Percentiles rank a stretch among this genome's conserved stretches.
Conservation (phyloP, 2,113 vertebrate genomes). For the Campylomormyrus numenius region DNA sequence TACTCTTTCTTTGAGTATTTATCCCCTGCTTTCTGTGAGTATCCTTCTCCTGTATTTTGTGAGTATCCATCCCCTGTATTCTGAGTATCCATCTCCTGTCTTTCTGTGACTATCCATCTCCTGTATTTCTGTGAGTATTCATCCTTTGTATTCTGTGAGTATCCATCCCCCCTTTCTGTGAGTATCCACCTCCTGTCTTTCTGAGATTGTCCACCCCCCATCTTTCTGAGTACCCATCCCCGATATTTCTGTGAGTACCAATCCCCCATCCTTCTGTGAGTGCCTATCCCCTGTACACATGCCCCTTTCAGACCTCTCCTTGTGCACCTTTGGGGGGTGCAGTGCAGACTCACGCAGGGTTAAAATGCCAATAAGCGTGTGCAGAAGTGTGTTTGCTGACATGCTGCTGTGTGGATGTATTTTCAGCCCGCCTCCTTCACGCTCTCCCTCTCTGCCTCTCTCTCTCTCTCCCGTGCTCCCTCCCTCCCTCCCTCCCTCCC, state of each 20-base stretch:
- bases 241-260: not conserved
- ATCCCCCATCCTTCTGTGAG: not conserved
- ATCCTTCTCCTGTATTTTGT: not conserved
- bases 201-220: too few relatives aligned
- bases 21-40: not conserved
- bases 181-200: too few relatives aligned
- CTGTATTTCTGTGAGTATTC: not conserved
- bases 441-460: slow-evolving; percentile 1
- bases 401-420: not conserved
- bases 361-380: not conserved
- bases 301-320: not conserved
- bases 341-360: not conserved
- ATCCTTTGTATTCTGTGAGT: too few relatives aligned
- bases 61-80: not conserved
- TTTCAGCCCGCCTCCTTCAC: not conserved
- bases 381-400: not conserved
- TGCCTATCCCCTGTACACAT: not conserved
- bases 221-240: not conserved
- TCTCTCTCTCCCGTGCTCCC: not conserved
- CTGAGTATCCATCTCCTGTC: not conserved
- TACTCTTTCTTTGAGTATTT: not conserved
- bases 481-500: not conserved
- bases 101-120: not conserved
- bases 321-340: not conserved
- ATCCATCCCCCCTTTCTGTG: too few relatives aligned